These are phyloP conservation scores for Coranthus polyacanthus DNA, from an alignment of 2,797 vertebrate genomes.

Conservation along the genomic window DNA sequence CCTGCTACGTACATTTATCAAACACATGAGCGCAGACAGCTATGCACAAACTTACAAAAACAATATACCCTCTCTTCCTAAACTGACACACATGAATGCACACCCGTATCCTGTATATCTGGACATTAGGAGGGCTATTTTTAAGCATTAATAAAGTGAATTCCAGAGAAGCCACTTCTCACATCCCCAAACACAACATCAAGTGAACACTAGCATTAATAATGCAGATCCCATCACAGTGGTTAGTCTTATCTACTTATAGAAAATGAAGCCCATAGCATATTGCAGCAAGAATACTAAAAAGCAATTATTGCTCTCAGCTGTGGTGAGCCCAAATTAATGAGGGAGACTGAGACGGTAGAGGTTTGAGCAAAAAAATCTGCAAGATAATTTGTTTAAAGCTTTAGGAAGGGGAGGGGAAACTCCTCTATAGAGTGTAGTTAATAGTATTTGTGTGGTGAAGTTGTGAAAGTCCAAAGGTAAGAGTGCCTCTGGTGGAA, in stretches of 20 bases:
- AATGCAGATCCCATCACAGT: conserved; percentile 73
- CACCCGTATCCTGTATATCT: conserved; percentile 20
- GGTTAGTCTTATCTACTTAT: conserved; percentile 73
- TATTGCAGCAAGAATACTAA: conserved; percentile 77
- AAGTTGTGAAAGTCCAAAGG: conserved; percentile 58
- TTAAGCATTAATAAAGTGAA: conserved; percentile 61
- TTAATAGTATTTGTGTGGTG: conserved; percentile 49
- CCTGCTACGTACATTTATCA: conserved; percentile 47
- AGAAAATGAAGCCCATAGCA: conserved; percentile 73
- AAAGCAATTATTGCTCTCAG: conserved; percentile 83
- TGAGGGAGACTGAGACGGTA: conserved; percentile 61
- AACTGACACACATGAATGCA: conserved; percentile 28
- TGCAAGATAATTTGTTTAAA: conserved; percentile 65
- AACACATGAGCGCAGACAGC: conserved; percentile 11
- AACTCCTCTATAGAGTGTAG: conserved; percentile 20
- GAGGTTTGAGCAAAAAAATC: conserved; percentile 47
- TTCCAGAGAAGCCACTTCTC: conserved; percentile 40
- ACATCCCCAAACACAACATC: conserved; percentile 59
- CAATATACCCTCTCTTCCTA: background rate
- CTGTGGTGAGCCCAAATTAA: conserved; percentile 83
- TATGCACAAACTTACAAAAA: conserved; percentile 1
- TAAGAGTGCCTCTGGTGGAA: conserved; percentile 20
- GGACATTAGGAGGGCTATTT: conserved; percentile 52
- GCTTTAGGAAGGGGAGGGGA: conserved; percentile 21
- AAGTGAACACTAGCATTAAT: conserved; percentile 63